Conservation (phyloP, 37 sponge, comb jelly and placozoan genomes). For the Halichondria panicea region DNA sequence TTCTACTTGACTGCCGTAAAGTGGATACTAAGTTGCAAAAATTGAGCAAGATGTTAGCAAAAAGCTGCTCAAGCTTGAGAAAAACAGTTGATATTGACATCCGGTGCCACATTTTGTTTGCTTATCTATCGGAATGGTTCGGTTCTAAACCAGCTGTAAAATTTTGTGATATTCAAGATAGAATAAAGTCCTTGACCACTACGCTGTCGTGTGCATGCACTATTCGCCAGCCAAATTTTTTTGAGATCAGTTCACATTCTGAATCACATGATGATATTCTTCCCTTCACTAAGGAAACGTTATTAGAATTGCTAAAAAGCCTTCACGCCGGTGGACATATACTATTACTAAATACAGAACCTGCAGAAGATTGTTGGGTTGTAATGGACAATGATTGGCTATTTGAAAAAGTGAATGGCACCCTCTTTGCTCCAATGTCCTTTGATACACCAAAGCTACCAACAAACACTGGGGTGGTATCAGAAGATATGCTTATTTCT, state of each 20-base stretch:
- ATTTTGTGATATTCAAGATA: neutral
- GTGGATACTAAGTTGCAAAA: neutral
- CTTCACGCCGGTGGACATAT: neutral
- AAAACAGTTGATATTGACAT: neutral
- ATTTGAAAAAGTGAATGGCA: neutral
- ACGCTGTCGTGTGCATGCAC: neutral
- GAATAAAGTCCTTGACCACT: neutral
- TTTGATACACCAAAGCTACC: neutral
- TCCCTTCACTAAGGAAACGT: neutral
- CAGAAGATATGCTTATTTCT: neutral
- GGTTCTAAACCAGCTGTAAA: neutral
- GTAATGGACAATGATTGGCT: conserved; percentile 8
- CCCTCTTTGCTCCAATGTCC: conserved; percentile 18
- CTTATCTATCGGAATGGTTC: neutral
- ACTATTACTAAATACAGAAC: neutral
- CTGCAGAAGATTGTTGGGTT: conserved; percentile 3
- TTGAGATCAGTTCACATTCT: neutral
- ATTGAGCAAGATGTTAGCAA: neutral
- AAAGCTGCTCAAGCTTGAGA: neutral
- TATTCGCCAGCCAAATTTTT: neutral
- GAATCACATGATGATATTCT: neutral
- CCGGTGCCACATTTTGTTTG: neutral
- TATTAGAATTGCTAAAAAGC: neutral
- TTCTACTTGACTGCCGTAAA: neutral
- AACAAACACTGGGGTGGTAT: conserved; percentile 12